Evolutionary conservation across 1,140 invertebrate genomes (phyloP), one percentile per base, ranked within the genome.

Genomic region (Panagrolaimus sp.): DNA sequence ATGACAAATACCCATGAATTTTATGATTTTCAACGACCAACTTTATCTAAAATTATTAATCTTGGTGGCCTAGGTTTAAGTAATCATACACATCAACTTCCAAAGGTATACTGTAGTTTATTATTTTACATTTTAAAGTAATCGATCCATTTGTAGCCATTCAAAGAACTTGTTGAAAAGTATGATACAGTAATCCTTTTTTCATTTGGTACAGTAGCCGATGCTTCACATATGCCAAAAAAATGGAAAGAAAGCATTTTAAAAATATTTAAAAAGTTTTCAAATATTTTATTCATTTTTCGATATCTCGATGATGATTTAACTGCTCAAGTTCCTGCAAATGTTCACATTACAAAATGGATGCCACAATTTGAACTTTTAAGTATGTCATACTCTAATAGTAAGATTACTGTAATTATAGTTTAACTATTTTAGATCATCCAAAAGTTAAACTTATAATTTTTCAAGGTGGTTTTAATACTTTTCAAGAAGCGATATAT

Each of bases 341-440:
- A 78, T 68, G 66, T 82, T 2, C 62, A 70, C 46, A 42, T 88
- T 31, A 76, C 85, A 63, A 85, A 86, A 72, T 90, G 89, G 89
- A 83, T 88, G 72, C 89, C 89, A 14, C 89, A 90, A 83, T 86
- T 88, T 75, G 88, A 88, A 77, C 82, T 88, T 75, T 25, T 57
- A 27, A 20, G 51, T 57, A 20, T 25, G 51, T 57, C 13, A 57
- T 27, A 57, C 20, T 20, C 11, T 57, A 48, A 48, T n/a, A n/a
- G n/a, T n/a, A n/a, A n/a, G n/a, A n/a, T n/a, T n/a, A 48, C 5
- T 48, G 14, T 48, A 48, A 4, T 3, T n/a, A 5, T 57, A 57
- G 3, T 2, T 8, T 11, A 20, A 13, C 51, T 8, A 25, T 57
- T 57, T 80, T 80, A 89, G 88, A 84, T 67, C 62, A 63, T 43